Percentiles rank a stretch among this genome's conserved stretches.
These are phyloP conservation scores for Halcyon malimbica DNA, from an alignment of 2,113 vertebrate species.

Conservation along the genomic window DNA sequence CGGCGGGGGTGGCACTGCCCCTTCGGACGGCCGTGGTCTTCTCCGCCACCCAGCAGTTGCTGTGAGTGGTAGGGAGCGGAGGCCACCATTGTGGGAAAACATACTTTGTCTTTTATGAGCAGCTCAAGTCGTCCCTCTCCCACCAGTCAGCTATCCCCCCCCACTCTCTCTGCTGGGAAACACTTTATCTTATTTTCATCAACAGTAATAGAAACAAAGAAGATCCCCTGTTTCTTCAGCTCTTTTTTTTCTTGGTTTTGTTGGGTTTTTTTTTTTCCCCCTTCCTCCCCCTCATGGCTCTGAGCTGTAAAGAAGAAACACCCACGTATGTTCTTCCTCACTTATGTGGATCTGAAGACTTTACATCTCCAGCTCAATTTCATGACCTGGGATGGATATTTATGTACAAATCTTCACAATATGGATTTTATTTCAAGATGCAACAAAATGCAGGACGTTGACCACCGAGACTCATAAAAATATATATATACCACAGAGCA, in stretches of 20 bases:
- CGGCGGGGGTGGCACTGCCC: neutral
- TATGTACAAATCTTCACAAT: neutral
- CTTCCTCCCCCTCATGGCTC: neutral
- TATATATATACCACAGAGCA: neutral
- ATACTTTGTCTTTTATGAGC: neutral
- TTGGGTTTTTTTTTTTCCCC: neutral
- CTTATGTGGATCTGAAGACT: conserved; percentile 9
- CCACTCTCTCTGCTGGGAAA: neutral
- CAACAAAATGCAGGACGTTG: neutral
- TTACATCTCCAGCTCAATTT: neutral
- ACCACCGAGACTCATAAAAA: neutral
- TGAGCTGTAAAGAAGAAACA: conserved; percentile 62
- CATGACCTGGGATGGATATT: conserved; percentile 3
- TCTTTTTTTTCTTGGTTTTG: neutral
- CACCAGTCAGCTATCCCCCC: neutral
- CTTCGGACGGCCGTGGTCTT: neutral
- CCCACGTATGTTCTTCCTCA: conserved; percentile 46
- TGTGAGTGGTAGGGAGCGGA: neutral
- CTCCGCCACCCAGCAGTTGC: neutral
- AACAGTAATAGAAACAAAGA: conserved; percentile 39
- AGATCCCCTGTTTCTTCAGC: conserved; percentile 11
- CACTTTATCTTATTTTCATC: neutral
- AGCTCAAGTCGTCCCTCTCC: neutral
- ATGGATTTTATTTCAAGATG: neutral
- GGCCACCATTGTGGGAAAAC: neutral